Percentiles rank a stretch among this genome's conserved stretches.
Conservation (phyloP, 2,888 invertebrate species). For the Drosophila mettleri region DNA sequence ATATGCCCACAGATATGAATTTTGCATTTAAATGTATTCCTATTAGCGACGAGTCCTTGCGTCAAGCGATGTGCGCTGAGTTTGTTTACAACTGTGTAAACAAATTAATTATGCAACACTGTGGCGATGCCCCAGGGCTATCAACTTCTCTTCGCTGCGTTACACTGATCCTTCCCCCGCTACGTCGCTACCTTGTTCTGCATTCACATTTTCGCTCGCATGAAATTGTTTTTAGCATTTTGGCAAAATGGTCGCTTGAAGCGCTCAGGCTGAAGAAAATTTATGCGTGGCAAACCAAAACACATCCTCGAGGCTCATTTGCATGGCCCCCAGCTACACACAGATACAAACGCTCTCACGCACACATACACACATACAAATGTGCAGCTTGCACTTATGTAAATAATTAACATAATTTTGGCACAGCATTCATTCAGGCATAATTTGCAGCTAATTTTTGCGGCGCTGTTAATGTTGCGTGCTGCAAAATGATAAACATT, state of each 20-base stretch:
- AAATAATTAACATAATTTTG: conserved; percentile 71
- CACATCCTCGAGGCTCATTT: conserved; percentile 67
- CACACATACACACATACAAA: conserved; percentile 18
- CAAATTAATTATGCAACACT: conserved; percentile 76
- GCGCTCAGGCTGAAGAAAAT: conserved; percentile 67
- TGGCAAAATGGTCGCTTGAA: conserved; percentile 56
- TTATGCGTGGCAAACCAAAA: conserved; percentile 73
- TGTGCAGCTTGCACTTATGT: conserved; percentile 46
- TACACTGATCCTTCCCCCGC: not conserved
- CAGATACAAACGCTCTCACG: conserved; percentile 13
- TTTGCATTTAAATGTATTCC: conserved; percentile 38
- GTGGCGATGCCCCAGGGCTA: conserved; percentile 27
- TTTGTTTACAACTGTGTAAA: conserved; percentile 77
- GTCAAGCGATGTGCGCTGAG: conserved; percentile 36
- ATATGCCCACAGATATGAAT: not conserved
- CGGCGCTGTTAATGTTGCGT: conserved; percentile 15
- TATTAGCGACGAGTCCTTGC: conserved; percentile 20
- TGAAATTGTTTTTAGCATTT: conserved; percentile 63
- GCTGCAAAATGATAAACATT: conserved; percentile 35
- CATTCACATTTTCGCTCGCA: conserved; percentile 36
- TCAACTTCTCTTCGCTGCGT: not conserved
- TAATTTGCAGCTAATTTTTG: conserved; percentile 49
- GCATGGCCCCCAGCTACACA: conserved; percentile 40
- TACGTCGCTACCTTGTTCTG: not conserved
- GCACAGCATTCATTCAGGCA: conserved; percentile 59